A percentile compares a stretch with the other conserved stretches of the same genome.
Conservation (phyloP, 2,888 invertebrate species). For the Phrixothrix hirtus region DNA sequence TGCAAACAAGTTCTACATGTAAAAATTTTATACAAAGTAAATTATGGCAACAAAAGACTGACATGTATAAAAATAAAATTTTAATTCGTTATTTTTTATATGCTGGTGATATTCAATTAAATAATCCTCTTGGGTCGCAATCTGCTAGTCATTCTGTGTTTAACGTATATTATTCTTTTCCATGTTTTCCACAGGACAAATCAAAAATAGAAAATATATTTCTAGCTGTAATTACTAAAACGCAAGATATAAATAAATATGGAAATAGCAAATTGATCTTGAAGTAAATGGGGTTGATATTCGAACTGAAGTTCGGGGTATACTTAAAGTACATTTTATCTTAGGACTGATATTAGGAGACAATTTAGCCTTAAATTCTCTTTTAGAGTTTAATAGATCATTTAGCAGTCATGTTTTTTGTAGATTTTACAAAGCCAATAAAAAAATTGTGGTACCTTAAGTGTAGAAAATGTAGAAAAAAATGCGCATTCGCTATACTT, state of each 20-base stretch:
- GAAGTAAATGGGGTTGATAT: not conserved
- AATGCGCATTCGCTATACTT: too few species aligned
- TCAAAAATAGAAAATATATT: too few species aligned
- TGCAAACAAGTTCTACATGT: too few species aligned
- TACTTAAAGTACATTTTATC: not conserved
- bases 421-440: too few species aligned
- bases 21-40: too few species aligned
- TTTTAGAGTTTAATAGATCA: not conserved
- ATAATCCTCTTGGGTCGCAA: not conserved
- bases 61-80: too few species aligned
- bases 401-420: too few species aligned
- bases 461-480: too few species aligned
- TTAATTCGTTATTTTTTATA: not conserved
- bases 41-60: not conserved
- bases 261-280: not conserved
- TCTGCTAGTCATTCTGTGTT: not conserved
- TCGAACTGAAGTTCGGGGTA: not conserved
- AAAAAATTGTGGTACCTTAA: too few species aligned
- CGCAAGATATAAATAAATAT: not conserved
- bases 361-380: not conserved
- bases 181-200: too few species aligned
- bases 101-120: not conserved
- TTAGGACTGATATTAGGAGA: constrained; percentile 1
- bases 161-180: not conserved
- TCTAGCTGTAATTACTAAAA: not conserved